phyloP scores from a whole-genome alignment of 2,888 invertebrate genomes.

The Archips xylosteana region DNA sequence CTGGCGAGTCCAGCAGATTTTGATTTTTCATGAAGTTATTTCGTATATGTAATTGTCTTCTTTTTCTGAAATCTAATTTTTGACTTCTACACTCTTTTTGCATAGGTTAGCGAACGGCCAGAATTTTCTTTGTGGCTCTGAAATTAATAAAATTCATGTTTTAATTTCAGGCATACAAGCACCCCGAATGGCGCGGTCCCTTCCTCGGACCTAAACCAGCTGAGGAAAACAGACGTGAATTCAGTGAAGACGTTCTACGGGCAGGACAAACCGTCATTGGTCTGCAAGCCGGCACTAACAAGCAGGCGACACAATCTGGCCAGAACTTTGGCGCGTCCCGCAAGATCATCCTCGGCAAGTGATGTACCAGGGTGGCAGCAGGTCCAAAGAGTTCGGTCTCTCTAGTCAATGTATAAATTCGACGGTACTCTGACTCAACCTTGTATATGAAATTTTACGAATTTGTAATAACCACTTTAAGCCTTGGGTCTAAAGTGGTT shows the following conservation, averaged over 20 bases:
- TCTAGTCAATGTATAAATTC: conserved; percentile 21
- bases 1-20: too few species aligned
- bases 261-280: conserved; percentile 95
- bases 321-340: conserved; percentile 94
- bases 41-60: too few species aligned
- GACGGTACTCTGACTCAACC: too few species aligned
- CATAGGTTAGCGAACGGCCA: background rate
- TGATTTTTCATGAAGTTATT: too few species aligned
- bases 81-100: too few species aligned
- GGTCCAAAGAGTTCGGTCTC: conserved; percentile 10
- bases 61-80: too few species aligned
- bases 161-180: conserved; percentile 88
- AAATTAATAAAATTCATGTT: background rate
- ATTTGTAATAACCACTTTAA: too few species aligned
- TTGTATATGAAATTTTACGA: too few species aligned
- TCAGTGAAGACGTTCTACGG: conserved; percentile 92
- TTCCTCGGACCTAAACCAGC: conserved; percentile 94
- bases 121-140: background rate
- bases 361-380: conserved; percentile 52
- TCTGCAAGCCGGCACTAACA: conserved; percentile 95
- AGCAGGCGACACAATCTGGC: conserved; percentile 93
- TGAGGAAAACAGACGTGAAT: conserved; percentile 93
- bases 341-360: conserved; percentile 93
- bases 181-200: conserved; percentile 94
- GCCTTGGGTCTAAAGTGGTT: too few species aligned